phyloP scores from a whole-genome alignment of 2,797 vertebrate genomes.

The Centropyge bicolor region DNA sequence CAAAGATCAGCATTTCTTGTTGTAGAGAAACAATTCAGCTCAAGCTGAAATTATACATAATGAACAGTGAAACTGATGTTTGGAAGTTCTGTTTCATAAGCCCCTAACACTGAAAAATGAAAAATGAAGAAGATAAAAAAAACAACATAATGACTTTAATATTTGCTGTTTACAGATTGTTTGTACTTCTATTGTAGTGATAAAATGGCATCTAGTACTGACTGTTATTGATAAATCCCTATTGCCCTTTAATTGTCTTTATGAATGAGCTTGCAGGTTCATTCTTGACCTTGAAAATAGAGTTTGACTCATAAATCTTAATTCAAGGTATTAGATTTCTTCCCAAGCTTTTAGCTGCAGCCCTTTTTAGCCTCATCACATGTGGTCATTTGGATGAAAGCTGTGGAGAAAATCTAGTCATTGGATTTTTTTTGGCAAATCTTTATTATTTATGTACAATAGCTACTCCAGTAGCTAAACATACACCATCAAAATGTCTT shows the following conservation, averaged over 20 bases:
- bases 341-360: neutral
- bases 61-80: neutral
- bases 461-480: neutral
- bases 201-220: neutral
- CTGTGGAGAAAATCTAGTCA: neutral
- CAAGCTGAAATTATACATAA: neutral
- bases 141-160: neutral
- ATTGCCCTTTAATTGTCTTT: neutral
- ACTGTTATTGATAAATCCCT: neutral
- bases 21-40: neutral
- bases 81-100: neutral
- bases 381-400: neutral
- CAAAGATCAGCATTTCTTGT: constrained; percentile 41
- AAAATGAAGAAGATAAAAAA: neutral
- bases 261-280: neutral
- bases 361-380: neutral
- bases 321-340: neutral
- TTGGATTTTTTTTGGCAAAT: neutral
- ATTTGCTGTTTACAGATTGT: neutral
- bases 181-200: neutral
- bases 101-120: too few species aligned
- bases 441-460: neutral
- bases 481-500: neutral
- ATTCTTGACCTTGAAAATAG: neutral
- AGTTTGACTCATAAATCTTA: neutral